Base-by-base conservation (phyloP, 2,113 vertebrate species). In the Elephas maximus region DNA sequence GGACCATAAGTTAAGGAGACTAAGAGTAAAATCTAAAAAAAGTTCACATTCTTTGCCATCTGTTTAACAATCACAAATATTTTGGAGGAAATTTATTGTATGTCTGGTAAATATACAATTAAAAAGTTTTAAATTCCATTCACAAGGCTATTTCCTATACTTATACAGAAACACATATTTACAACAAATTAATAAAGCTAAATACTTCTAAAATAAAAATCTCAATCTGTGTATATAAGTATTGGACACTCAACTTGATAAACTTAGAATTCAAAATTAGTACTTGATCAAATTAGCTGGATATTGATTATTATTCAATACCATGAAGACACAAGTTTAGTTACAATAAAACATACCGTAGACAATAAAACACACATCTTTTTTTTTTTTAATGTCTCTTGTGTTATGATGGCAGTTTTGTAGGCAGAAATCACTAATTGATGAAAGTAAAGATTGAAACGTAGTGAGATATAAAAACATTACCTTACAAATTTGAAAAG, bases 211-310 rank as follows among this genome's bases (percentile, higher is more conserved):
- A 53, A 91, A 53, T 93, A 88, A 88, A n/a, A 77, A 73, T 82
- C 1, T 69, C 48, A 80, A 45, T 62, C 28, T 89, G 4, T 71
- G 5, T 67, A 53, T 81, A 5, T 73, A 90, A 91, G 51, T 77
- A 80, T 8, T 69, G 28, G 24, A 88, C 2, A 80, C 53, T 82
- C 85, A 89, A 91, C 20, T 37, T 90, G 4, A 62, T 62, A 3
- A 94, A 81, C 41, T 86, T 65, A 57, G 71, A 88, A 84, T 93
- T 94, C 20, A 67, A 93, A 93, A 48, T 93, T 90, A 73, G 15
- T 15, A 21, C 3, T 65, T 89, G 20, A 86, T 82, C 30, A 77
- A 62, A 81, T 85, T 63, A 73, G 51, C 18, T 86, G 10, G n/a
- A 57, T 91, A 24, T 62, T 23, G 20, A 69, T 88, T 45, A 96